phyloP scores from a whole-genome alignment of 2,797 vertebrate species.

The Lepidocolaptes lacrymiger region DNA sequence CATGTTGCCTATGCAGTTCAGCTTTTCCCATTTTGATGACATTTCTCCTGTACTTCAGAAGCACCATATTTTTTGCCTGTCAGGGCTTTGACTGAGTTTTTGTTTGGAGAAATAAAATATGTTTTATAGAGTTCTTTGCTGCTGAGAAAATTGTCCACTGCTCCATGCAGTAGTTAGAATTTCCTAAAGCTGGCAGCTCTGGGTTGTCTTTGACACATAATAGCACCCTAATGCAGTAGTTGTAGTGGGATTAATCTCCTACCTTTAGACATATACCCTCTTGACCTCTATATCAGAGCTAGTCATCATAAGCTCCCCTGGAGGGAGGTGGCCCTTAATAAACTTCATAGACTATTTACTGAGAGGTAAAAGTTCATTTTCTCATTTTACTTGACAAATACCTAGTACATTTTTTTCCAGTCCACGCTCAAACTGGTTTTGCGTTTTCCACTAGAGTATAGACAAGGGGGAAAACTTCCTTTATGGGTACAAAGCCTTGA shows the following conservation, averaged over 20 bases:
- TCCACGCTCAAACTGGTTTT: neutral
- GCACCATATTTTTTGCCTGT: neutral
- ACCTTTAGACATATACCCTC: neutral
- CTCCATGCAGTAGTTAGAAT: neutral
- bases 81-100: neutral
- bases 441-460: neutral
- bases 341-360: neutral
- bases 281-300: neutral
- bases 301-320: neutral
- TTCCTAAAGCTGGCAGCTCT: neutral
- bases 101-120: neutral
- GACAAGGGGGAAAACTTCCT: neutral
- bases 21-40: neutral
- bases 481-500: neutral
- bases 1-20: neutral
- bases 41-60: neutral
- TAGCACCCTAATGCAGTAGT: neutral
- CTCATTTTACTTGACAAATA: neutral
- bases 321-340: neutral
- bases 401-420: neutral
- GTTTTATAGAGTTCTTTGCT: constrained; percentile 9
- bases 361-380: neutral
- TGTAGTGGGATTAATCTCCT: neutral
- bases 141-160: neutral
- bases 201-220: neutral